Percentiles rank a stretch among this genome's conserved stretches.
These are phyloP conservation scores for Pachyseris speciosa DNA, from an alignment of 64 coral and sea anemone species.

Conservation along the genomic window DNA sequence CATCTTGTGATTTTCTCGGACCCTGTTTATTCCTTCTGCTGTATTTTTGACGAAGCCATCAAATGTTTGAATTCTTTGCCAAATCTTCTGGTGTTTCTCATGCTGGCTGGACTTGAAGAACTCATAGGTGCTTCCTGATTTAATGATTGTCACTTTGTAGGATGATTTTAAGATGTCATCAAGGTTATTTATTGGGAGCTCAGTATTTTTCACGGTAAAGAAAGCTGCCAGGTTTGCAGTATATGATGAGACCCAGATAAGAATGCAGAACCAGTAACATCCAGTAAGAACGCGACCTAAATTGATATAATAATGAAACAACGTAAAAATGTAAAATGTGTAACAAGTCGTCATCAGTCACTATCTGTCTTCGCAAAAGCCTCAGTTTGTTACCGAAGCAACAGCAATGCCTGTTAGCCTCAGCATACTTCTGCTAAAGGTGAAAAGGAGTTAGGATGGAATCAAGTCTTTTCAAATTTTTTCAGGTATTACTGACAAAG, in stretches of 20 bases:
- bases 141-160: neutral
- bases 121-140: neutral
- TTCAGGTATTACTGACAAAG: too few species aligned
- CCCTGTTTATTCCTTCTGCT: neutral
- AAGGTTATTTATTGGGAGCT: slow-evolving; percentile 49
- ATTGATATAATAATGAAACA: neutral
- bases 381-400: too few species aligned
- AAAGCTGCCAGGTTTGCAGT: slow-evolving; percentile 85
- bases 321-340: neutral
- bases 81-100: slow-evolving; percentile 19
- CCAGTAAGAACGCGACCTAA: slow-evolving; percentile 69
- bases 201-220: slow-evolving; percentile 60
- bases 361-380: too few species aligned
- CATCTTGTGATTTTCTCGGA: neutral
- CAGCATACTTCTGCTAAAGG: too few species aligned
- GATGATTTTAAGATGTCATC: slow-evolving; percentile 40
- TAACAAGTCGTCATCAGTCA: too few species aligned
- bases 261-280: slow-evolving; percentile 76
- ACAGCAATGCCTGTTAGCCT: too few species aligned
- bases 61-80: neutral
- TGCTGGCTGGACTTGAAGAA: neutral
- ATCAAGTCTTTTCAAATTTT: too few species aligned
- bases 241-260: slow-evolving; percentile 74
- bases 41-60: neutral
- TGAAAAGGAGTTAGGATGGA: too few species aligned